Percentiles rank a stretch among this genome's conserved stretches.
Conservation (phyloP, 2,888 invertebrate species). For the Trissoscelio sp. region DNA sequence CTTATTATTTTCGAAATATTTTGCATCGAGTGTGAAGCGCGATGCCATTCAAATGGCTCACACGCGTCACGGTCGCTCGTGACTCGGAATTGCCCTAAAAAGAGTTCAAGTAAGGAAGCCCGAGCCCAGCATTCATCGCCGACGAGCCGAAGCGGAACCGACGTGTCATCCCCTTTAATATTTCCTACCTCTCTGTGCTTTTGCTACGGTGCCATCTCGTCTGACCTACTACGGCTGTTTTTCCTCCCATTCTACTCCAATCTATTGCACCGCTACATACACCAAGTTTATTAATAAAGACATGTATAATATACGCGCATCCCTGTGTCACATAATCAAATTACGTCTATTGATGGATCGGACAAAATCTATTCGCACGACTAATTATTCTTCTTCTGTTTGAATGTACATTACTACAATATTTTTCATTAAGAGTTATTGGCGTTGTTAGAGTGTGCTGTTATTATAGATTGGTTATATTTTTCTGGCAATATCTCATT, state of each 20-base stretch:
- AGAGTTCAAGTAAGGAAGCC: constrained; percentile 57
- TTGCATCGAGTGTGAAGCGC: no score
- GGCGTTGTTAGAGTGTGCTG: no score
- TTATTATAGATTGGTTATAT: no score
- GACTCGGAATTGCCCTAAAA: constrained; percentile 61
- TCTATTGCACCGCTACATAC: constrained; percentile 43
- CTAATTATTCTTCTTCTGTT: constrained; percentile 7
- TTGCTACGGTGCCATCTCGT: constrained; percentile 68
- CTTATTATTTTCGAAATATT: no score
- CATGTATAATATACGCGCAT: constrained; percentile 33
- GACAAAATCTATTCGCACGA: neutral
- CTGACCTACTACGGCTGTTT: constrained; percentile 69
- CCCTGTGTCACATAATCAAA: constrained; percentile 21
- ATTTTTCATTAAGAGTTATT: no score
- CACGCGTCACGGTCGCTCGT: constrained; percentile 41
- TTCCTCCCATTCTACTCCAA: constrained; percentile 43
- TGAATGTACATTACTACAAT: neutral
- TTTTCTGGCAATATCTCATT: no score
- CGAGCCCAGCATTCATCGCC: constrained; percentile 49
- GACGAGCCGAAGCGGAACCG: constrained; percentile 55
- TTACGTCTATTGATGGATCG: constrained; percentile 33
- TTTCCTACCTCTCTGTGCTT: constrained; percentile 66
- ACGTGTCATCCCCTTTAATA: constrained; percentile 72
- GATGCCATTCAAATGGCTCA: constrained; percentile 45
- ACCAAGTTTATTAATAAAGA: constrained; percentile 63